Base-by-base conservation (phyloP, 2,888 invertebrate species). In the Dendrolimus houi region DNA sequence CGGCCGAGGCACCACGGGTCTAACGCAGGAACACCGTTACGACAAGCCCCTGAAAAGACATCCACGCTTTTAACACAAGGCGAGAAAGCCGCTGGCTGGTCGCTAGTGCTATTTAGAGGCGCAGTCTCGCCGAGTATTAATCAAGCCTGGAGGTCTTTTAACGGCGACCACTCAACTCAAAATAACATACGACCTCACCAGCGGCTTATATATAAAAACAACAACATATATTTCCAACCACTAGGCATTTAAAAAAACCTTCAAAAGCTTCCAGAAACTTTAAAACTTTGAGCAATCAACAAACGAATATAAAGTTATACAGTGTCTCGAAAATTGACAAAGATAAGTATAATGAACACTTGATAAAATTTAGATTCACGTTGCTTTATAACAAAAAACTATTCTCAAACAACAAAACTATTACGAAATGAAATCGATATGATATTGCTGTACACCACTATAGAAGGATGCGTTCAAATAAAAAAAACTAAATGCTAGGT, bases 61-160 rank as follows among this genome's bases (percentile, higher is more conserved):
- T 75, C 84, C 83, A 80, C 71, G 77, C 77, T 66, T 84, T 81
- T 83, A 85, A 87, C 84, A 87, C 87, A 81, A 69, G 75, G 75
- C 77, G 68, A 75, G 76, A 62, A 63, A 66, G 69, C 71, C 70
- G 74, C 73, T 71, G 69, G 79, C 74, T 72, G 70, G 79, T 71
- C 69, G 67, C 67, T 71, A 68, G 70, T 83, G 85, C 78, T 85
- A 84, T 81, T 10, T 47, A 47, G 47, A 47, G 47, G 7, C 70
- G 70, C 72, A 67, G 68, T 64, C 72, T 74, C 75, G 77, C 76
- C 80, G 79, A 87, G 86, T 86, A 86, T 86, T 85, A 84, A 29
- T 29, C 29, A 81, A 86, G 77, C 75, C 68, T 79, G 83, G 83
- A 79, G 66, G 74, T 80, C 78, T 75, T 68, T 53, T 61, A 72